Evolutionary conservation across 2,797 vertebrate genomes (phyloP), one percentile per base, ranked within the genome.

Genomic region (Pteropus rufus): DNA sequence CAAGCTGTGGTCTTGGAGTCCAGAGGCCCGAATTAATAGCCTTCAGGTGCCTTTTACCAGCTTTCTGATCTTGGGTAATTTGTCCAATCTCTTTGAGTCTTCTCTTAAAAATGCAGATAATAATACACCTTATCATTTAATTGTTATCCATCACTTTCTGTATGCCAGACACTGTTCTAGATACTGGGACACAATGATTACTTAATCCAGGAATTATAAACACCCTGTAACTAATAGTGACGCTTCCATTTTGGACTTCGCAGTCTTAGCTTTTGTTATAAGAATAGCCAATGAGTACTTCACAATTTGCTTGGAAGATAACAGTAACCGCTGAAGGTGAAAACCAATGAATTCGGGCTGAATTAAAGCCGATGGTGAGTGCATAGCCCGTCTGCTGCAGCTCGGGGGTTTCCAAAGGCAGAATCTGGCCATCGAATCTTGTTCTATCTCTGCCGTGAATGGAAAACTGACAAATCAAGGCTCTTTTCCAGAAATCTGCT

Each of bases 401-500:
- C 24, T 6, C 0, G 21, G 58, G 72, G 31, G 16, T 90, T 88
- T 89, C 84, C 16, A 65, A 93, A 82, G 72, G 72, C 84, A 79
- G 60, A 79, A 60, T 44, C n/a, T 60, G 64, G 88, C n/a, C 19
- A 10, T 58, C 73, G 7, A 36, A 64, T 62, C 29, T 44, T 1
- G 2, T 56, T 46, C 24, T 15, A 5, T 77, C 49, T 89, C 82
- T 76, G 21, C 0, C 19, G 77, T 39, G 84, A 89, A 77, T 15
- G 24, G 52, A 82, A 83, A 86, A 90, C 69, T 52, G 56, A 73
- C 4, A 54, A 69, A 70, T 93, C 39, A 31, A 92, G 77, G 39
- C 76, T 76, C 58, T 60, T 67, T 82, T 80, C 88, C 76, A 95
- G 94, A 90, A 92, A 88, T 52, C 21, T 29, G 46, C 89, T 62